Conservation (phyloP, 2,113 vertebrate genomes). For the Sphyrna mokarran region DNA sequence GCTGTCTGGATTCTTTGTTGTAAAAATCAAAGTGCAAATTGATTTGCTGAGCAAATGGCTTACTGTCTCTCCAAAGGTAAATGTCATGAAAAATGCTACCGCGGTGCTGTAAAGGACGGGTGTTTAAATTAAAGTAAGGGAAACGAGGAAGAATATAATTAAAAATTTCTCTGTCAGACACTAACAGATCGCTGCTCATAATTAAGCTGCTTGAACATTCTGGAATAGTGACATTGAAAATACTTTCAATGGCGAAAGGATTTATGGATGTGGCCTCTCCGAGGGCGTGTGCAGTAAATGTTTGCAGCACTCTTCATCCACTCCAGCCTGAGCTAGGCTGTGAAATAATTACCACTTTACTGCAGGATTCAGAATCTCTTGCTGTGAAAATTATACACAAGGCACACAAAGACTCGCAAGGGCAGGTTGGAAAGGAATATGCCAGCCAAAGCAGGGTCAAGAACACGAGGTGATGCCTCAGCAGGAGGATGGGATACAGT, state of each 20-base stretch:
- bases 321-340: not conserved
- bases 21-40: conserved; percentile 14
- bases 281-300: not conserved
- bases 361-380: not conserved
- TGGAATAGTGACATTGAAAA: not conserved
- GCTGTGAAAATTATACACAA: conserved; percentile 6
- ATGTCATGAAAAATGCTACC: not conserved
- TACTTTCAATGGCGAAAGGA: not conserved
- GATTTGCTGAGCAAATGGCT: conserved; percentile 8
- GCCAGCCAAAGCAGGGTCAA: not conserved
- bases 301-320: not conserved
- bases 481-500: not conserved
- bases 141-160: not conserved
- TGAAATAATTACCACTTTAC: not conserved
- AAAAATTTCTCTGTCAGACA: not conserved
- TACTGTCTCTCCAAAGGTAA: not conserved
- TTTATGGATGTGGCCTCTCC: conserved; percentile 18
- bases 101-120: too few relatives aligned
- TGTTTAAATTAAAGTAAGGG: not conserved
- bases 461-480: not conserved
- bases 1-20: not conserved
- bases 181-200: not conserved
- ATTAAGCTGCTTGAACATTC: not conserved
- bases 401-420: not conserved
- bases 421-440: not conserved